phyloP scores from a whole-genome alignment of 1,140 invertebrate species.

The Archegozetes longisetosus region DNA sequence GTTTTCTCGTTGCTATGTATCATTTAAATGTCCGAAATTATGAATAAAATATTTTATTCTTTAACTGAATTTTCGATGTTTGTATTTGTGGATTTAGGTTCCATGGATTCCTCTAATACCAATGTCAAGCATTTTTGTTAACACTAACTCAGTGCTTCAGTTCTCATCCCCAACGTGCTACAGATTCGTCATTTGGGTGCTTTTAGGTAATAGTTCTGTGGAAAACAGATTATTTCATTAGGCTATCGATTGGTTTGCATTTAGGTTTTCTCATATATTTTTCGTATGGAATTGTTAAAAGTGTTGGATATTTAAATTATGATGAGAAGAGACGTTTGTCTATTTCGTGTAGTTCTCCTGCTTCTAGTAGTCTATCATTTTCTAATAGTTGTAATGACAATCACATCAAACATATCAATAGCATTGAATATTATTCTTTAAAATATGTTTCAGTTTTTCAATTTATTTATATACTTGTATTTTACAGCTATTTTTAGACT shows the following conservation, averaged over 20 bases:
- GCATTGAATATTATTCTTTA: no score
- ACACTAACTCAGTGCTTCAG: constrained; percentile 72
- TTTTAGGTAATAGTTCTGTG: no score
- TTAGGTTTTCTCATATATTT: constrained; percentile 10
- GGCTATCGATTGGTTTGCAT: no score
- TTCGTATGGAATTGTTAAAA: constrained; percentile 6
- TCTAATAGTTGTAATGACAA: no score
- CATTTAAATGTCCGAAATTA: constrained; percentile 3
- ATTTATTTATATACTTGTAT: no score
- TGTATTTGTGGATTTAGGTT: constrained; percentile 38
- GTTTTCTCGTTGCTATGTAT: no score
- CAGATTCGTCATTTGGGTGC: constrained; percentile 67
- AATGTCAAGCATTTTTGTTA: constrained; percentile 61
- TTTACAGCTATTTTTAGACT: no score
- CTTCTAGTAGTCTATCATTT: no score
- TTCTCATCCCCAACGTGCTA: constrained; percentile 65
- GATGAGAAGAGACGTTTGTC: constrained; percentile 1
- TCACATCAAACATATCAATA: no score
- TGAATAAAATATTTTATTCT: neutral
- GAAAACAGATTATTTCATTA: no score
- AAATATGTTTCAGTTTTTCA: no score
- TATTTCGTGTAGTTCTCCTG: no score
- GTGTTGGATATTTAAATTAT: constrained; percentile 7
- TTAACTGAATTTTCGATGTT: neutral
- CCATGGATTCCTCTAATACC: constrained; percentile 70